These are phyloP conservation scores for Conistra vaccinii DNA, from an alignment of 2,888 invertebrate species.

Conservation along the genomic window DNA sequence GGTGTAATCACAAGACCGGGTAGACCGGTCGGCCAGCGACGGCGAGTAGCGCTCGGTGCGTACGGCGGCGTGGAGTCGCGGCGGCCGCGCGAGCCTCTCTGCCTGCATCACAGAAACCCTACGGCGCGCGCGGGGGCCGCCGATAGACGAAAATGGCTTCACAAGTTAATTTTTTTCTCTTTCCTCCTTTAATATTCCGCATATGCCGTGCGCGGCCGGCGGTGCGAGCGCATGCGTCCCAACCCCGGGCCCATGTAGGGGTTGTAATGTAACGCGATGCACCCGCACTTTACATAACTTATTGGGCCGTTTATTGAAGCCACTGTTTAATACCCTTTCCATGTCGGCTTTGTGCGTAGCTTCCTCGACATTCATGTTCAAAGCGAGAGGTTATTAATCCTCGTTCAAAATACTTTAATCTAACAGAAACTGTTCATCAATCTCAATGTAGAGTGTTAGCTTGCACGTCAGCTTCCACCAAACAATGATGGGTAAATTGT, in stretches of 20 bases:
- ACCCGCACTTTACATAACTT: slow-evolving; percentile 90
- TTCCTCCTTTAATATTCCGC: slow-evolving; percentile 91
- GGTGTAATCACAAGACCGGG: slow-evolving; percentile 80
- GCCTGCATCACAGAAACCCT: slow-evolving; percentile 83
- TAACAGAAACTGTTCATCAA: slow-evolving; percentile 81
- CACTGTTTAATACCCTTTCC: slow-evolving; percentile 89
- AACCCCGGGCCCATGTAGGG: slow-evolving; percentile 82
- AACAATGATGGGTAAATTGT: slow-evolving; percentile 49
- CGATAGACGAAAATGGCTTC: slow-evolving; percentile 91
- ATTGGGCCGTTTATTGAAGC: slow-evolving; percentile 89
- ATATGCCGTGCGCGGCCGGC: slow-evolving; percentile 89
- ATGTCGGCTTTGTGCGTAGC: slow-evolving; percentile 86
- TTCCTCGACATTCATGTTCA: slow-evolving; percentile 78
- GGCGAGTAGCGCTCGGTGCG: slow-evolving; percentile 44
- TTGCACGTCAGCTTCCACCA: slow-evolving; percentile 61
- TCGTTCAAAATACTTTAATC: slow-evolving; percentile 81
- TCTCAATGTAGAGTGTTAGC: slow-evolving; percentile 76
- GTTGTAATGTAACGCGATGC: slow-evolving; percentile 90
- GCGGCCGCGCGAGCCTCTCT: slow-evolving; percentile 85
- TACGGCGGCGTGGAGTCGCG: slow-evolving; percentile 77
- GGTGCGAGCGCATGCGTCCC: slow-evolving; percentile 89
- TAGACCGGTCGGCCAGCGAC: slow-evolving; percentile 75
- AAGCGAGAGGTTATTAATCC: slow-evolving; percentile 84
- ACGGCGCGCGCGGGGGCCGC: slow-evolving; percentile 86
- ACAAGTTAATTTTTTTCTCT: slow-evolving; percentile 91